Evolutionary conservation across 2,797 vertebrate species (phyloP).

Genomic region (Eleutherodactylus coqui): DNA sequence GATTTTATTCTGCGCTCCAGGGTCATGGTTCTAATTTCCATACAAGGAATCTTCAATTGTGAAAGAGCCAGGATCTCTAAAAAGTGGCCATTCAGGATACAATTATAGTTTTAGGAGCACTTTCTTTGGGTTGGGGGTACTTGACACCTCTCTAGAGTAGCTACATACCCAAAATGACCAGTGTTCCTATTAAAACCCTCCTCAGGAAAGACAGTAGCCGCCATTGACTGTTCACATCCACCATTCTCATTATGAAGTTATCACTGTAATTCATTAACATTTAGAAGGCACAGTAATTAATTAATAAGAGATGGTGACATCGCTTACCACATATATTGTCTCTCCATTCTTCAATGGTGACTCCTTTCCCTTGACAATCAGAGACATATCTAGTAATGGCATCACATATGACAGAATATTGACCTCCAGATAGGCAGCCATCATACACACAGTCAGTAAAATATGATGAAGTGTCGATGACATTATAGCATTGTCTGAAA

Average conservation of each 20-base stretch:
- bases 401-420: slow-evolving; percentile 25
- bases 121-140: not conserved
- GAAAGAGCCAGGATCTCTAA: too few species aligned
- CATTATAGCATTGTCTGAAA: slow-evolving; percentile 31
- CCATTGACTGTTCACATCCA: not conserved
- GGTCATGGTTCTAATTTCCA: too few species aligned
- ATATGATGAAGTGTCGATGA: slow-evolving; percentile 42
- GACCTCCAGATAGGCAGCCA: slow-evolving; percentile 48
- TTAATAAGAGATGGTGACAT: not conserved
- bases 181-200: not conserved
- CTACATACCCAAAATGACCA: not conserved
- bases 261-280: not conserved
- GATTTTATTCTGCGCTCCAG: too few species aligned
- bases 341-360: slow-evolving; percentile 48
- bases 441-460: slow-evolving; percentile 56
- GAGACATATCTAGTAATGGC: slow-evolving; percentile 49
- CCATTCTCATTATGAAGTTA: not conserved
- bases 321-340: slow-evolving; percentile 58
- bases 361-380: slow-evolving; percentile 52
- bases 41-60: too few species aligned
- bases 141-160: not conserved
- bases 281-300: too few species aligned
- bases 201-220: not conserved
- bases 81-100: too few species aligned
- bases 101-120: not conserved